Percentiles rank a stretch among this genome's conserved stretches.
These are phyloP conservation scores for Mactra quadrangularis DNA, from an alignment of 1,140 invertebrate species.

Conservation along the genomic window DNA sequence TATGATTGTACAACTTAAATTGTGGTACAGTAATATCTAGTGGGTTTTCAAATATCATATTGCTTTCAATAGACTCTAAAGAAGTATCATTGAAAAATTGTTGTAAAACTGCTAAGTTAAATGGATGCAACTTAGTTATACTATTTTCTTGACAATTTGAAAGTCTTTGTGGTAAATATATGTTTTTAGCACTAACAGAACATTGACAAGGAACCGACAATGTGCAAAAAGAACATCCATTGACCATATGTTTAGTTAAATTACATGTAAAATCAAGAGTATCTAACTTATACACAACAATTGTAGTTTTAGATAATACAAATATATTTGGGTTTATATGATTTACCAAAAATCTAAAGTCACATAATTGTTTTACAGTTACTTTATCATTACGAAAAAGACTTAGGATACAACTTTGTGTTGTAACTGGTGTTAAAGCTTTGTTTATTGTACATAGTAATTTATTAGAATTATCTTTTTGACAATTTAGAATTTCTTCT, in stretches of 20 bases:
- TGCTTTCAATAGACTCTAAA: background rate
- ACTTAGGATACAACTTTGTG: conserved; percentile 20
- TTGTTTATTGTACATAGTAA: conserved; percentile 16
- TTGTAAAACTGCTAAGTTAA: conserved; percentile 25
- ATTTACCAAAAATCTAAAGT: conserved; percentile 52
- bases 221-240: conserved; percentile 50
- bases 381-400: conserved; percentile 54
- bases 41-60: conserved; percentile 13
- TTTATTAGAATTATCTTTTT: background rate
- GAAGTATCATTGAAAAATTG: conserved; percentile 11
- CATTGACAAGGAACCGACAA: conserved; percentile 46
- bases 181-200: conserved; percentile 38
- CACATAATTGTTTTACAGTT: conserved; percentile 18
- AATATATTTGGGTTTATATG: conserved; percentile 17
- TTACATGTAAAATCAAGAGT: conserved; percentile 38
- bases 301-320: conserved; percentile 38
- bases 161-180: conserved; percentile 49
- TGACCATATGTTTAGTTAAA: conserved; percentile 26
- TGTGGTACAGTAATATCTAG: conserved; percentile 13
- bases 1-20: conserved; percentile 11
- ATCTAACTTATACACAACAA: conserved; percentile 41
- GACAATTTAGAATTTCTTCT: background rate
- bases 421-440: conserved; percentile 26
- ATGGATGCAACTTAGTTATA: conserved; percentile 28
- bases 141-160: conserved; percentile 35